Evolutionary conservation across 2,888 invertebrate genomes (phyloP).

Genomic region (Penaeus monodon): DNA sequence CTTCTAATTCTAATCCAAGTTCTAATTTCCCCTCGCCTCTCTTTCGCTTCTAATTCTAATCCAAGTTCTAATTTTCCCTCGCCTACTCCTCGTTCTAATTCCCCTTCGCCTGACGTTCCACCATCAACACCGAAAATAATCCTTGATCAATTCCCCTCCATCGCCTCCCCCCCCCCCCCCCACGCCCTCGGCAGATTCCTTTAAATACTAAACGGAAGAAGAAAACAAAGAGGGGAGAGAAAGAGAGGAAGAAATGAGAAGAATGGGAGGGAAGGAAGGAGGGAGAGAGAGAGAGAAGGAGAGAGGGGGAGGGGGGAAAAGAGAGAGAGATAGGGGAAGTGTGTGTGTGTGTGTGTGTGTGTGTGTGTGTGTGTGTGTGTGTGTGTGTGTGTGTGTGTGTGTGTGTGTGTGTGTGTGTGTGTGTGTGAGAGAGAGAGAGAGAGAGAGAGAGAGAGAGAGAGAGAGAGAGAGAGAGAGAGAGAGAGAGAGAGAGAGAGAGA

Average conservation of each 20-base stretch:
- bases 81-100: no score
- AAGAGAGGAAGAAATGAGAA: neutral
- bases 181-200: neutral
- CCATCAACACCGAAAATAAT: neutral
- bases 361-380: neutral
- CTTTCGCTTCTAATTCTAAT: no score
- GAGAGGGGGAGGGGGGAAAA: neutral
- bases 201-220: neutral
- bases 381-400: constrained; percentile 22
- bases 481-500: neutral
- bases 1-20: no score
- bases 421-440: neutral
- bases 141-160: no score
- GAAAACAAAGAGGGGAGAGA: neutral
- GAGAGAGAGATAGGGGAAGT: no score
- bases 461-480: neutral
- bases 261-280: neutral
- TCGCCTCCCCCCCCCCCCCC: no score
- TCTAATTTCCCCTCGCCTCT: no score
- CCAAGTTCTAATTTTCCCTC: no score
- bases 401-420: constrained; percentile 17
- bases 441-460: neutral
- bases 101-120: no score
- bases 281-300: neutral
- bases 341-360: no score